phyloP scores from a whole-genome alignment of 2,113 vertebrate genomes.

The Parus major region DNA sequence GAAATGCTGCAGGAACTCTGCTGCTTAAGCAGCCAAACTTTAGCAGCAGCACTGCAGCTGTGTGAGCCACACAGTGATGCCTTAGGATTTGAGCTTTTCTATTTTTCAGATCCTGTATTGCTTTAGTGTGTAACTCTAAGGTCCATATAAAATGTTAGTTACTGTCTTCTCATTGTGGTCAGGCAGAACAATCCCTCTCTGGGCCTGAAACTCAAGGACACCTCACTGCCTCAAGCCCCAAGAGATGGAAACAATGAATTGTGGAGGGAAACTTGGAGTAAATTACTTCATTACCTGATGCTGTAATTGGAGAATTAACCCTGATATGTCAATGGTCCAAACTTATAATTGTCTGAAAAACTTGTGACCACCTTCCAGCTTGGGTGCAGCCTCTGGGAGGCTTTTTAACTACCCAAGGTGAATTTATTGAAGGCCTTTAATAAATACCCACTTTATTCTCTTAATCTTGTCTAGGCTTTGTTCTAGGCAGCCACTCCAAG shows the following conservation, averaged over 20 bases:
- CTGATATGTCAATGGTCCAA: not conserved
- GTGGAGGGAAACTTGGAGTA: too few relatives aligned
- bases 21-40: not conserved
- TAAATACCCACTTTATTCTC: not conserved
- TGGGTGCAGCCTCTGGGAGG: not conserved
- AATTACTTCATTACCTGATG: not conserved
- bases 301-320: not conserved
- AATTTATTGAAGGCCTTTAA: not conserved
- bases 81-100: not conserved
- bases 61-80: not conserved
- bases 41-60: not conserved
- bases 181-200: not conserved
- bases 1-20: not conserved
- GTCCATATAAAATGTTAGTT: rapidly evolving
- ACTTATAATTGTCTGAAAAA: not conserved
- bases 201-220: not conserved
- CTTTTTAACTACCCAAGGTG: not conserved
- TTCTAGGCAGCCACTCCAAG: not conserved
- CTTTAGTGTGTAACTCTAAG: not conserved
- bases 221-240: too few relatives aligned
- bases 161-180: too few relatives aligned
- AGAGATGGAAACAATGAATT: not conserved
- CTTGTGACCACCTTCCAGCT: rapidly evolving
- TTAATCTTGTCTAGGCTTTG: not conserved
- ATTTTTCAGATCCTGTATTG: not conserved